These are phyloP conservation scores for Drosophila tripunctata DNA, from an alignment of 2,888 invertebrate genomes.

Conservation along the genomic window DNA sequence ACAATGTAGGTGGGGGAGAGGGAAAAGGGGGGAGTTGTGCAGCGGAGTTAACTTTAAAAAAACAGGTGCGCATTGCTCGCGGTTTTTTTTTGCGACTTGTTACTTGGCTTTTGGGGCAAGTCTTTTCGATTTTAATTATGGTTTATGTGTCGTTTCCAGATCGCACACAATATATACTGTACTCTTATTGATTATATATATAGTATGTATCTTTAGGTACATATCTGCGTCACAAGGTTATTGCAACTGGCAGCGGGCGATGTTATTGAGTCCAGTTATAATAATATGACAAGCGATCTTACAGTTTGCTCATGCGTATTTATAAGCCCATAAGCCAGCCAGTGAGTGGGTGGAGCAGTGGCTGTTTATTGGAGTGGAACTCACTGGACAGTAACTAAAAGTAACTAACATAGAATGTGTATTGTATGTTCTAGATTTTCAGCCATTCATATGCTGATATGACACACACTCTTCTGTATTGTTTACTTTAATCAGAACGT, in stretches of 20 bases:
- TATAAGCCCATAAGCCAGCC: slow-evolving; percentile 26
- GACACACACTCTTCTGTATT: background rate
- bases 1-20: slow-evolving; percentile 14
- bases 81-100: slow-evolving; percentile 46
- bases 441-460: slow-evolving; percentile 13
- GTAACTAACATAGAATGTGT: slow-evolving; percentile 16
- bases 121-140: slow-evolving; percentile 71
- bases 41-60: slow-evolving; percentile 17
- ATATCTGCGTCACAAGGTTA: slow-evolving; percentile 37
- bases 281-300: slow-evolving; percentile 18
- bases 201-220: background rate
- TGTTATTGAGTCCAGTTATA: slow-evolving; percentile 13
- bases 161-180: slow-evolving; percentile 20
- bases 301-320: slow-evolving; percentile 37
- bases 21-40: background rate
- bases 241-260: slow-evolving; percentile 4
- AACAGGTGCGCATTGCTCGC: slow-evolving; percentile 69
- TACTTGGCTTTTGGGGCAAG: slow-evolving; percentile 60
- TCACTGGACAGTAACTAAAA: slow-evolving; percentile 22
- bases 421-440: slow-evolving; percentile 36
- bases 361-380: slow-evolving; percentile 53
- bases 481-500: slow-evolving; percentile 24
- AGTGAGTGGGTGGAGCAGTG: too few species aligned
- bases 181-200: background rate
- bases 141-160: slow-evolving; percentile 56